These are phyloP conservation scores for Sebastiscus albofasciatus DNA, from an alignment of 2,797 vertebrate genomes.

Conservation along the genomic window DNA sequence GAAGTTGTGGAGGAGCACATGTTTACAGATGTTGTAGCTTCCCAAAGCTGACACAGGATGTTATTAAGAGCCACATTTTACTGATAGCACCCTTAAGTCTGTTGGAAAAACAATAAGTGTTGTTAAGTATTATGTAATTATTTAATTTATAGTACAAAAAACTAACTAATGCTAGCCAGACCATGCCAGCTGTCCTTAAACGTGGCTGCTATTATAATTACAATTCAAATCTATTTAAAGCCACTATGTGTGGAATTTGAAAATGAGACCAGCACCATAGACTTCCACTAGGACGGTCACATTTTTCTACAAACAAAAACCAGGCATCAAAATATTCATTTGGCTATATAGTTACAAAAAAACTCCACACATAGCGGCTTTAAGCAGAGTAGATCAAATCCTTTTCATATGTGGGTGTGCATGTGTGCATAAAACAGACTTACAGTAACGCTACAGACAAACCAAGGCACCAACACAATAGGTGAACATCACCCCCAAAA, in stretches of 20 bases:
- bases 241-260: neutral
- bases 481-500: neutral
- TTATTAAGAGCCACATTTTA: neutral
- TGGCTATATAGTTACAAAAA: neutral
- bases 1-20: neutral
- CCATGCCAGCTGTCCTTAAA: neutral
- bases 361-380: neutral
- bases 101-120: neutral
- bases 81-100: neutral
- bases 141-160: neutral
- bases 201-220: neutral
- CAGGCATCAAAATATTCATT: neutral
- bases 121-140: neutral
- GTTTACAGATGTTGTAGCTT: neutral
- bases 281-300: neutral
- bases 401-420: neutral
- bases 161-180: neutral
- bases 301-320: neutral
- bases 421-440: neutral
- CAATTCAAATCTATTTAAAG: neutral
- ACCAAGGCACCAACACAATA: neutral
- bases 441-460: conserved; percentile 6
- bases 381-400: neutral
- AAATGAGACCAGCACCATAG: neutral
- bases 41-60: neutral